Evolutionary conservation across 2,113 vertebrate genomes (phyloP).

Genomic region (Ploceus nigricollis): DNA sequence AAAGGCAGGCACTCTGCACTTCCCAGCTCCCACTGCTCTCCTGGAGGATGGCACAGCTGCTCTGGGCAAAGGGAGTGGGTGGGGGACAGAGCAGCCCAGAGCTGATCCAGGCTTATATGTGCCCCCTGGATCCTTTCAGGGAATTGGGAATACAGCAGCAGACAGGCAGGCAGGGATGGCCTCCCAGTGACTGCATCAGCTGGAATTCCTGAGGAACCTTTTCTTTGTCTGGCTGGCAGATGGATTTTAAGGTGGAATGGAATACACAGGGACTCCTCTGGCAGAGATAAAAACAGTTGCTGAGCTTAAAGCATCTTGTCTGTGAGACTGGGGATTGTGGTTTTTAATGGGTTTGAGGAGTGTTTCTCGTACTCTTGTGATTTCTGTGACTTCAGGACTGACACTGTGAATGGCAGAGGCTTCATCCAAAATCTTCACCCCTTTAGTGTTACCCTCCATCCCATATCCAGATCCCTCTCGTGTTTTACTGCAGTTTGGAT

Average conservation of each 20-base stretch:
- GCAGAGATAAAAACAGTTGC: neutral
- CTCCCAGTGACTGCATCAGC: neutral
- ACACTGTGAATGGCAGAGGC: neutral
- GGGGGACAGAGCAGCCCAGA: neutral
- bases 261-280: neutral
- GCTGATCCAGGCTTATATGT: fast-evolving
- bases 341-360: neutral
- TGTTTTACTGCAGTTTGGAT: neutral
- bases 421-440: neutral
- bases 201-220: neutral
- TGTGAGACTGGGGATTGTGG: neutral
- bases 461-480: neutral
- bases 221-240: neutral
- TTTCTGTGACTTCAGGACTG: neutral
- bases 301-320: neutral
- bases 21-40: neutral
- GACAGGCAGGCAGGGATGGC: neutral
- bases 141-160: neutral
- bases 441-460: neutral
- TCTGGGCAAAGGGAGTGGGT: neutral
- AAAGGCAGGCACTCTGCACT: too few relatives aligned
- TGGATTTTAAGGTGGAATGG: neutral
- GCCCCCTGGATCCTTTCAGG: neutral
- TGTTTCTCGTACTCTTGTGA: neutral
- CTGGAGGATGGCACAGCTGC: neutral